A percentile compares a stretch with the other conserved stretches of the same genome.
Conservation (phyloP, 2,113 vertebrate genomes). For the Calonectris borealis region DNA sequence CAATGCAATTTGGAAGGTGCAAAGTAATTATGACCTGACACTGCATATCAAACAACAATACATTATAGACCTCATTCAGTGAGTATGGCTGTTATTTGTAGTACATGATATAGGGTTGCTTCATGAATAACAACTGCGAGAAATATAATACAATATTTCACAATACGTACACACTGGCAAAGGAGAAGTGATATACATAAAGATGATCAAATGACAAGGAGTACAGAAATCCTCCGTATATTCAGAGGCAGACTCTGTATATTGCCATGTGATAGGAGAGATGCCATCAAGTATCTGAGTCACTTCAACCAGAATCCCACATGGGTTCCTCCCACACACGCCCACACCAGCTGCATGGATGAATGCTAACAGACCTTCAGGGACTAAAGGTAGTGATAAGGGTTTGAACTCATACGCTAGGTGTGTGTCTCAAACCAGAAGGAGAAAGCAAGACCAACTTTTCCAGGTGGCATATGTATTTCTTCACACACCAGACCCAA, state of each 20-base stretch:
- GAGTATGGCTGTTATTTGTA: background rate
- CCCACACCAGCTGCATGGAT: background rate
- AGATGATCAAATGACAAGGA: background rate
- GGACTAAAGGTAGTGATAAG: no score
- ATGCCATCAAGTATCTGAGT: background rate
- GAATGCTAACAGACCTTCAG: background rate
- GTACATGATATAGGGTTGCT: background rate
- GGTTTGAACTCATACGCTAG: background rate
- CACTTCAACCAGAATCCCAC: background rate
- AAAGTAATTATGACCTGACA: background rate
- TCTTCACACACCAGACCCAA: background rate
- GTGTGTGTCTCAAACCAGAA: background rate
- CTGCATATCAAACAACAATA: background rate
- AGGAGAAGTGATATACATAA: background rate
- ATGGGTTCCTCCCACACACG: background rate
- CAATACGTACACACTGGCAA: background rate
- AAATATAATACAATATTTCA: background rate
- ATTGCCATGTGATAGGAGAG: background rate
- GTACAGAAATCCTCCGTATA: background rate
- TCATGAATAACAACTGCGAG: background rate
- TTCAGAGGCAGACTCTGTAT: background rate
- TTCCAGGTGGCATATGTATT: background rate
- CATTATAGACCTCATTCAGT: background rate
- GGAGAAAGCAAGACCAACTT: background rate
- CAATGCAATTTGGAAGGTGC: background rate